These are phyloP conservation scores for Xerus inauris DNA, from an alignment of 2,113 vertebrate genomes.

Conservation along the genomic window DNA sequence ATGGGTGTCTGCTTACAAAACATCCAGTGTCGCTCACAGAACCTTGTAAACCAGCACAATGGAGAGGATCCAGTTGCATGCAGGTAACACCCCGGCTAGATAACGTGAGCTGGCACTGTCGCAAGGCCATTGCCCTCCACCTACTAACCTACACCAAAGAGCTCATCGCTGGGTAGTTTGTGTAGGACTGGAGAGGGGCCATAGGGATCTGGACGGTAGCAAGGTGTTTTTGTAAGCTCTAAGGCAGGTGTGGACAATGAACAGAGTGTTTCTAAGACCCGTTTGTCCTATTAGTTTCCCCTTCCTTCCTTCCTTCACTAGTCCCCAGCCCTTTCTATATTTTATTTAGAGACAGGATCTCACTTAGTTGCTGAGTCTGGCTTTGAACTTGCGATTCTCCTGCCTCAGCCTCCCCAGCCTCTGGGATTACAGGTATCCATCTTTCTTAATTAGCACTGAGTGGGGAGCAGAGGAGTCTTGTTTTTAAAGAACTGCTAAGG, in stretches of 20 bases:
- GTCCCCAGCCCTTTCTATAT: too few species aligned
- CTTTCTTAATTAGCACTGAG: not conserved
- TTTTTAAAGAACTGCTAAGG: not conserved
- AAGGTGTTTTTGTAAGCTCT: not conserved
- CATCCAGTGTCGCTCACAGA: slow-evolving; percentile 51
- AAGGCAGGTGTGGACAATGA: not conserved
- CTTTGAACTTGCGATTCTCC: too few species aligned
- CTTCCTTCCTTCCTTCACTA: too few species aligned
- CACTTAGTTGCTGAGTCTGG: too few species aligned
- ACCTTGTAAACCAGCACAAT: slow-evolving; percentile 68
- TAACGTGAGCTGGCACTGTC: not conserved
- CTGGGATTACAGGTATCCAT: too few species aligned
- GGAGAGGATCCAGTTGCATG: slow-evolving; percentile 31
- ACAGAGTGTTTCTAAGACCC: not conserved
- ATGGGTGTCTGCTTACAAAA: slow-evolving; percentile 73
- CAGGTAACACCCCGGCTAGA: not conserved
- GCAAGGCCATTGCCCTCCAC: not conserved
- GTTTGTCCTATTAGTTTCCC: not conserved
- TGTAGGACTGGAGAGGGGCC: not conserved
- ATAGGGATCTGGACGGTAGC: not conserved
- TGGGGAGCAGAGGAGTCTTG: not conserved
- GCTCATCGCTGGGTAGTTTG: not conserved
- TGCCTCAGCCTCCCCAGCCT: too few species aligned
- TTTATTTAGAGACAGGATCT: too few species aligned
- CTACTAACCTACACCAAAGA: not conserved